Evolutionary conservation across 1,140 invertebrate species (phyloP).

Genomic region (Bombus soroeensis): DNA sequence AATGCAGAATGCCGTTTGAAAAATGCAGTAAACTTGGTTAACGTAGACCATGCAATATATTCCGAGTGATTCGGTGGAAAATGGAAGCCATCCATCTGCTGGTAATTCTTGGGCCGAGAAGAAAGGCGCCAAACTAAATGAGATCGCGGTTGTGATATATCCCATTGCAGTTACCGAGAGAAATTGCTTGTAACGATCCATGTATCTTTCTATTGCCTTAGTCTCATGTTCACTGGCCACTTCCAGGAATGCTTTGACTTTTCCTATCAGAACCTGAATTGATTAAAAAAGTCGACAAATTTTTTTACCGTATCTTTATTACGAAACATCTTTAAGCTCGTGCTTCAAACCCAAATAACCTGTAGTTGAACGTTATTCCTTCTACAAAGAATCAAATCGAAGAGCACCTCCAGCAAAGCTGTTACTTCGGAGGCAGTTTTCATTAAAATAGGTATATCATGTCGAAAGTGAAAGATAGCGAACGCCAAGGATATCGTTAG

Average conservation of each 20-base stretch:
- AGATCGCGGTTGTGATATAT: conserved; percentile 6
- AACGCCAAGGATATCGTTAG: conserved; percentile 54
- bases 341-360: conserved; percentile 21
- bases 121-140: conserved; percentile 33
- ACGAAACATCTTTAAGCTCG: not conserved
- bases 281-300: not conserved
- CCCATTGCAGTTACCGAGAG: conserved; percentile 14
- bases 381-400: conserved; percentile 62
- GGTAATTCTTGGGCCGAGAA: conserved; percentile 39
- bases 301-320: not conserved
- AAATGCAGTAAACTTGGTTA: conserved; percentile 61
- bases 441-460: conserved; percentile 45
- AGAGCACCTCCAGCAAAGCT: conserved; percentile 47
- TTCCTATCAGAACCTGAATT: conserved; percentile 1
- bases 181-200: conserved; percentile 57
- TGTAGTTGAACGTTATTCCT: conserved; percentile 44
- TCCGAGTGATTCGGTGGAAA: conserved; percentile 54
- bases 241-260: conserved; percentile 45
- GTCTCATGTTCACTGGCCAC: conserved; percentile 15
- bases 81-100: conserved; percentile 68
- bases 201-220: conserved; percentile 59
- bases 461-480: conserved; percentile 48
- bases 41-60: conserved; percentile 61
- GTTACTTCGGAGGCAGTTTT: conserved; percentile 65
- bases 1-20: conserved; percentile 61